Conservation (phyloP, 1,140 invertebrate genomes). For the Atta cephalotes region DNA sequence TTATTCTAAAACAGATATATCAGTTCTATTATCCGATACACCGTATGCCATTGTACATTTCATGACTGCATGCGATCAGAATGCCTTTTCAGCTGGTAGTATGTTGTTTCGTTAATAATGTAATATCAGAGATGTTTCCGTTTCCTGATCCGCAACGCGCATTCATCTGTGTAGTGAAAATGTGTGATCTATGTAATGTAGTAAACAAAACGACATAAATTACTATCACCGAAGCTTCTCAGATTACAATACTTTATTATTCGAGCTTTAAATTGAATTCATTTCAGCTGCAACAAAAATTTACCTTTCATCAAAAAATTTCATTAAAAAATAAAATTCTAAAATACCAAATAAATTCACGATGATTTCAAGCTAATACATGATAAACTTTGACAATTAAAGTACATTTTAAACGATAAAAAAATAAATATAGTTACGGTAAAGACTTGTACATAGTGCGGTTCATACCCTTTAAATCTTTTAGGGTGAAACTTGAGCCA, state of each 20-base stretch:
- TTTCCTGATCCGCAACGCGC: conserved; percentile 17
- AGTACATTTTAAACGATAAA: neutral
- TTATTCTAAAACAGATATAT: neutral
- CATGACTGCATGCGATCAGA: neutral
- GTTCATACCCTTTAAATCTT: no score
- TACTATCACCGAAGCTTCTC: neutral
- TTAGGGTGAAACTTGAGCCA: no score
- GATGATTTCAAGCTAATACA: neutral
- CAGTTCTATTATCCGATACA: conserved; percentile 12
- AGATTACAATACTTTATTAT: conserved; percentile 27
- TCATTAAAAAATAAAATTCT: neutral
- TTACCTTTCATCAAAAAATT: neutral
- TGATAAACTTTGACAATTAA: neutral
- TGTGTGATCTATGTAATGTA: neutral
- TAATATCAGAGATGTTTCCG: conserved; percentile 38
- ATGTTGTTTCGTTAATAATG: conserved; percentile 48
- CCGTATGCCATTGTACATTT: neutral
- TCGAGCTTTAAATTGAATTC: neutral
- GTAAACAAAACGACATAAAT: conserved; percentile 10
- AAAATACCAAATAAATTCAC: neutral
- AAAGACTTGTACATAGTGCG: neutral
- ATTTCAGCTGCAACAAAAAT: neutral
- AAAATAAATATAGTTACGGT: neutral
- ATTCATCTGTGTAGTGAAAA: conserved; percentile 1
- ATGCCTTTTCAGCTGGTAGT: conserved; percentile 14